Base-by-base conservation (phyloP, 2,888 invertebrate genomes). In the Eupithecia abbreviata region DNA sequence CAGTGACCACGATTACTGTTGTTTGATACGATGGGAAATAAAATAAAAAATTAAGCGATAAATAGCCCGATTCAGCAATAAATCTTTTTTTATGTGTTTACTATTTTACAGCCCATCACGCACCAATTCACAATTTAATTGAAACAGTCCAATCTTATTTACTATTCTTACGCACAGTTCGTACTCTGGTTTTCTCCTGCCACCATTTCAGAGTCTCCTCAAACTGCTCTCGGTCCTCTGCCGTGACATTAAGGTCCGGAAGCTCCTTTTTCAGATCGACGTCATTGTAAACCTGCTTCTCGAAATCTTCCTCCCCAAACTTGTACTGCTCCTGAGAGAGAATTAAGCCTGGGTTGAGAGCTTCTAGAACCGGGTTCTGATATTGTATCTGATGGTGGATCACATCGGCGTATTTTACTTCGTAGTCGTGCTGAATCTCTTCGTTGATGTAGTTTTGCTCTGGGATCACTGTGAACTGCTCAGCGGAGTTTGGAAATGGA, bases 151-250 rank as follows among this genome's bases (percentile, higher is more conserved):
- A 67, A 84, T 78, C 73, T 18, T 79, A 75, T 15, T 73, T 69
- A 89, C 73, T 77, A 71, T 69, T 69, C 55, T 79, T 80, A 12
- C 75, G 77, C 13, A 80, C 77, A 74, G 43, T 41, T 55, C 90
- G 90, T 18, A 89, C 87, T 85, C 90, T 90, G 3, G 94, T 95
- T 82, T 95, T 95, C 82, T 95, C 93, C 82, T 95, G 94, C 95
- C 95, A 95, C 95, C 95, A 95, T 82, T 94, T 95, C 13, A 95
- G 83, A 2, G 95, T 95, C 82, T 95, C 95, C 78, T 95, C 95
- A 83, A 95, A 94, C 77, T 95, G 95, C 75, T 94, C 92, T 77
- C 94, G 85, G 79, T 94, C 93, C 84, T 95, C 95, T 43, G 94
- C 91, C 45, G 94, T 93, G n/a, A 95, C 93, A 80, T 94, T 93